Conservation (phyloP, 2,113 vertebrate genomes). For the Nestor notabilis region DNA sequence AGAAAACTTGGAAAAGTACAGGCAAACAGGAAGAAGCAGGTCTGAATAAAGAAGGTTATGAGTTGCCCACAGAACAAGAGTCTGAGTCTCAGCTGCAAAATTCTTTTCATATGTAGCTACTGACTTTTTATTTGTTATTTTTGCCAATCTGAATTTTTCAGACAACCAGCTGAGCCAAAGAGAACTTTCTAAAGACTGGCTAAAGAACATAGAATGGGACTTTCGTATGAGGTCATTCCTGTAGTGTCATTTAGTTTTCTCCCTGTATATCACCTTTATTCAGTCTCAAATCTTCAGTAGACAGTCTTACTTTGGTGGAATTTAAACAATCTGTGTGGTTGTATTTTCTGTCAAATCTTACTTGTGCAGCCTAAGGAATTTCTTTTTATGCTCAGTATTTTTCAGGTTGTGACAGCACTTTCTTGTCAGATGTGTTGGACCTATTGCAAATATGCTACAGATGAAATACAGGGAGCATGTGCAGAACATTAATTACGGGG, state of each 20-base stretch:
- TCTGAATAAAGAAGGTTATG: background rate
- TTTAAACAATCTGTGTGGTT: background rate
- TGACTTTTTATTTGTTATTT: background rate
- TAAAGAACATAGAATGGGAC: background rate
- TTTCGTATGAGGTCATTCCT: background rate
- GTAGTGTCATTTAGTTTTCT: background rate
- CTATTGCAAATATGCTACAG: background rate
- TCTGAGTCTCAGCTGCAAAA: background rate
- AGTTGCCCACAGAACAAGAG: background rate
- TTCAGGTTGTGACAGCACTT: background rate
- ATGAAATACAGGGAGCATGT: background rate
- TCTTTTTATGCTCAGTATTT: background rate
- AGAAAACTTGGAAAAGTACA: background rate
- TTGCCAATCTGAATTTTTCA: background rate
- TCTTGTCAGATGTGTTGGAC: background rate
- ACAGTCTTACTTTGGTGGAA: background rate
- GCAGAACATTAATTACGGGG: background rate
- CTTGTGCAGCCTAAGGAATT: background rate
- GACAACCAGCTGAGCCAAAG: background rate
- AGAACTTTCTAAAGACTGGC: background rate
- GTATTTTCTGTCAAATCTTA: background rate
- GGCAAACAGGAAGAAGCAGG: background rate
- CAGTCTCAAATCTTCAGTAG: background rate
- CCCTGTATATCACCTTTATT: background rate
- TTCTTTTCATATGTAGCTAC: background rate